phyloP scores from a whole-genome alignment of 2,888 invertebrate genomes.

The Nemotelus pantherinus region DNA sequence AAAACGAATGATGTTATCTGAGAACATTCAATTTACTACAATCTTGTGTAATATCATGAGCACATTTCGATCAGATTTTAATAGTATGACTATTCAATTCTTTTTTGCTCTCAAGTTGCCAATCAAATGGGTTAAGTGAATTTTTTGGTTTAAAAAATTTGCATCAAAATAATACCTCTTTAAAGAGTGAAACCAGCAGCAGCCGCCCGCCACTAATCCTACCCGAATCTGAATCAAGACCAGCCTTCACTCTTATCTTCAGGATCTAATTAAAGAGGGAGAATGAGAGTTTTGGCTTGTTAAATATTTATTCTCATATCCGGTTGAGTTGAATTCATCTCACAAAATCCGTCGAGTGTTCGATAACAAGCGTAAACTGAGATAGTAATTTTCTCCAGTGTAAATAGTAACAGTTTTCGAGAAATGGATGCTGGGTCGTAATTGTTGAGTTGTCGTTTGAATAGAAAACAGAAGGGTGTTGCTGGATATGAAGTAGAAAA shows the following conservation, averaged over 20 bases:
- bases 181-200: too few relatives aligned
- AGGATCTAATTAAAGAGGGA: constrained; percentile 48
- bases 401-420: constrained; percentile 30
- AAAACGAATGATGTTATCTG: too few relatives aligned
- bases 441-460: not conserved
- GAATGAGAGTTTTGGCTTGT: constrained; percentile 40
- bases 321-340: constrained; percentile 47
- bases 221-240: not conserved
- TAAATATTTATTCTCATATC: constrained; percentile 50
- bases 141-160: too few relatives aligned
- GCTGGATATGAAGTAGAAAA: not conserved
- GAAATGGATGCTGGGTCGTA: constrained; percentile 2
- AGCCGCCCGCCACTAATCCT: too few relatives aligned
- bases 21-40: too few relatives aligned
- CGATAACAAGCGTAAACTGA: constrained; percentile 48
- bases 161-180: too few relatives aligned
- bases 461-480: not conserved
- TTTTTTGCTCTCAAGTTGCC: too few relatives aligned
- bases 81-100: too few relatives aligned
- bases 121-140: too few relatives aligned
- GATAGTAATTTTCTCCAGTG: constrained; percentile 39
- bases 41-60: too few relatives aligned
- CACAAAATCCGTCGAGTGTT: constrained; percentile 45
- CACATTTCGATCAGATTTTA: too few relatives aligned
- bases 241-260: constrained; percentile 45